Evolutionary conservation across 2,888 invertebrate genomes (phyloP).

Genomic region (Eilema caniola): DNA sequence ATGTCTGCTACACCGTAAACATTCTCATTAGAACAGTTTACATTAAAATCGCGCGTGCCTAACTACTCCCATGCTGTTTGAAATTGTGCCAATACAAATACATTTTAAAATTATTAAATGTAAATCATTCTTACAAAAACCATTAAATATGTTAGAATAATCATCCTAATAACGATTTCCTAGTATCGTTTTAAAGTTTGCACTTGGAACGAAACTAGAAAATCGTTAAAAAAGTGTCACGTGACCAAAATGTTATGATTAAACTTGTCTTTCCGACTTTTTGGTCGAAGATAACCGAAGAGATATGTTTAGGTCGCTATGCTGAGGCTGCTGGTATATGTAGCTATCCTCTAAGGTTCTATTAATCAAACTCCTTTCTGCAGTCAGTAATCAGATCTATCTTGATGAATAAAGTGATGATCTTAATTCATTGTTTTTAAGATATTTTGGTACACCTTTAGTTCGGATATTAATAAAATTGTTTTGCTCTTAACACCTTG

Average conservation of each 20-base stretch:
- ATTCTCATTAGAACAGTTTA: conserved; percentile 12
- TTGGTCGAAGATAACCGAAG: too few relatives aligned
- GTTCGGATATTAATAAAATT: too few relatives aligned
- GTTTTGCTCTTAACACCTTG: too few relatives aligned
- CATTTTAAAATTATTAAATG: conserved; percentile 8
- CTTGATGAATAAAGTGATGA: too few relatives aligned
- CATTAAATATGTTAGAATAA: not conserved
- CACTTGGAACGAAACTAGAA: not conserved
- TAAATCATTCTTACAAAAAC: not conserved
- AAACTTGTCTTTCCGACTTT: too few relatives aligned
- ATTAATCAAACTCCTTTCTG: not conserved
- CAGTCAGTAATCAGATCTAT: too few relatives aligned
- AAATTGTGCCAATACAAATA: conserved; percentile 18
- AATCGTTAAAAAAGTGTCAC: not conserved
- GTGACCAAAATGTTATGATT: too few relatives aligned
- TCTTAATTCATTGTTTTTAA: too few relatives aligned
- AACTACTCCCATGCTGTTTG: conserved; percentile 10
- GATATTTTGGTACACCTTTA: too few relatives aligned
- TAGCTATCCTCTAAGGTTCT: not conserved
- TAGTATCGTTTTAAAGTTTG: not conserved
- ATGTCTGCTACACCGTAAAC: conserved; percentile 9
- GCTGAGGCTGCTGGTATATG: too few relatives aligned
- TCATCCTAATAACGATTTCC: not conserved
- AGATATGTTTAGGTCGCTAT: too few relatives aligned
- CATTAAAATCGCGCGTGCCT: not conserved